Evolutionary conservation across 35 echinoderm and acorn worm genomes (phyloP), one percentile per base, ranked within the genome.

Genomic region (Heliocidaris erythrogramma): DNA sequence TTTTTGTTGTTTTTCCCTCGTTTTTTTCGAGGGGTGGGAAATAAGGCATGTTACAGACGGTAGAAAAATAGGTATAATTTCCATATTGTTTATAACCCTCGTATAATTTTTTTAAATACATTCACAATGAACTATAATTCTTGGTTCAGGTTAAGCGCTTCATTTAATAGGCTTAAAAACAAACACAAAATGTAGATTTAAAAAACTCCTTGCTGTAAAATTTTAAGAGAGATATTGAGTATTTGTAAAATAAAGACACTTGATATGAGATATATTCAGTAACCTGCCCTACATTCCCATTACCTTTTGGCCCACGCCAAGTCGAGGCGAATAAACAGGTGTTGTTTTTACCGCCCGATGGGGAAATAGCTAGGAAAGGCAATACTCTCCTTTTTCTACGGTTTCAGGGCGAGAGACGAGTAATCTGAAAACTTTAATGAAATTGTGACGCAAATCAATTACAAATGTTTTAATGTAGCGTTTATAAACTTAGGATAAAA

Each of bases 361-460:
- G 21, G 27, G 27, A n/a, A 21, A 21, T 6, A 18, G 65, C 18
- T 6, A 27, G 17, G 65, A 27, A 78, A 78, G 21, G 0, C 27
- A n/a, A 78, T 78, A 21, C 27, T 18, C 65, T 78, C 7, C 65
- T n/a, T 21, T 21, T n/a, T n/a, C 21, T 78, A 78, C 21, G 5
- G 27, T 7, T 78, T 24, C 17, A 7, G 17, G 27, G 27, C 65
- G 27, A n/a, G 65, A 24, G 65, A 78, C 65, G 65, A 78, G 21
- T n/a, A 78, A 78, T 78, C 65, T n/a, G 65, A 21, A 78, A 78
- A 27, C 18, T 21, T 78, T 78, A 78, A 78, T 78, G 21, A 29
- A 78, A 78, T 78, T 78, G 65, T 78, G 65, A 78, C 65, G 65
- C n/a, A 78, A 78, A 78, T 78, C 65, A 78, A 78, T 7, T 78